Evolutionary conservation across 1,140 invertebrate species (phyloP).

Genomic region (Ips typographus): DNA sequence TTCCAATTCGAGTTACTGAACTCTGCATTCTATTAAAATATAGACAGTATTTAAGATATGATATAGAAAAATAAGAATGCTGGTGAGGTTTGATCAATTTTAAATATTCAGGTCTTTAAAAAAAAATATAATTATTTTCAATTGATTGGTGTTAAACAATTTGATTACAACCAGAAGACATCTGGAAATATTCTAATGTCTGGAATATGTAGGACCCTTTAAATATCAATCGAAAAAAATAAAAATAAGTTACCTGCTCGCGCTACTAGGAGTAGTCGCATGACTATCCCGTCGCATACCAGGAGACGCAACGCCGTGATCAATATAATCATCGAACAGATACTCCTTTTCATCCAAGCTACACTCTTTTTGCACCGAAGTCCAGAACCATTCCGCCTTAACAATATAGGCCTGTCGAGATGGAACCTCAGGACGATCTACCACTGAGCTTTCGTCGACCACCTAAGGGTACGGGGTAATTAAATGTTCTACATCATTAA

Average conservation of each 20-base stretch:
- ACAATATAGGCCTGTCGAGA: constrained; percentile 69
- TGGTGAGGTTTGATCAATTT: too few relatives aligned
- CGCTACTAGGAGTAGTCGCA: constrained; percentile 54
- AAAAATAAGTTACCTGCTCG: constrained; percentile 40
- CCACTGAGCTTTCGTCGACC: constrained; percentile 75
- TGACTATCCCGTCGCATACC: constrained; percentile 63
- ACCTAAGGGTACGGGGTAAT: constrained; percentile 59
- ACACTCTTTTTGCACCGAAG: constrained; percentile 91
- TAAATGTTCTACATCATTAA: constrained; percentile 20
- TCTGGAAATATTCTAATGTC: too few relatives aligned
- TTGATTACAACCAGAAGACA: too few relatives aligned
- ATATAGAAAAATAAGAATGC: too few relatives aligned
- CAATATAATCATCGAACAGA: constrained; percentile 67
- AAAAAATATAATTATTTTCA: too few relatives aligned
- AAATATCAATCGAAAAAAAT: not conserved
- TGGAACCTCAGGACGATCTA: constrained; percentile 63
- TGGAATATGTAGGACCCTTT: not conserved
- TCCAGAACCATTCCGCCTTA: constrained; percentile 97
- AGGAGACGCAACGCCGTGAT: constrained; percentile 46
- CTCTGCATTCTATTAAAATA: too few relatives aligned
- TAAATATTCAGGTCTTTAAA: too few relatives aligned
- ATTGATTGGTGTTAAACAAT: too few relatives aligned
- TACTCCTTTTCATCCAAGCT: constrained; percentile 89
- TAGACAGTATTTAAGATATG: too few relatives aligned
- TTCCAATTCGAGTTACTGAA: too few relatives aligned